These are phyloP conservation scores for Mesitornis unicolor DNA, from an alignment of 2,113 vertebrate species.

Conservation along the genomic window DNA sequence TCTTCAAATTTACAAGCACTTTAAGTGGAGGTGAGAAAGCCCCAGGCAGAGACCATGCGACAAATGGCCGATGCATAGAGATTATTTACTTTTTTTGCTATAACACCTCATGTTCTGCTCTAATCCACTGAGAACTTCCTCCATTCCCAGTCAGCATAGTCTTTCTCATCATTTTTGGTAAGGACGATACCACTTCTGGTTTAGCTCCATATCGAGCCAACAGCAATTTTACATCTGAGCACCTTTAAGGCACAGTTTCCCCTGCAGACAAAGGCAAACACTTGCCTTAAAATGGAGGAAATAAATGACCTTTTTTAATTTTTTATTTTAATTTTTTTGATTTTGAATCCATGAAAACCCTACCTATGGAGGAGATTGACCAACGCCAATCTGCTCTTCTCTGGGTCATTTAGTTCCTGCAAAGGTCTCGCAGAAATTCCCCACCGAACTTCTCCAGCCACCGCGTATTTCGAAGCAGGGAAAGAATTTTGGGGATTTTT, in stretches of 20 bases:
- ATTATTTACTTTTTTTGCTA: background rate
- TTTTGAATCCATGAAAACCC: background rate
- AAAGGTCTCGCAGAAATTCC: background rate
- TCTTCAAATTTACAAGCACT: background rate
- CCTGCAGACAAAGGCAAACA: background rate
- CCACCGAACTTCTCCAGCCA: background rate
- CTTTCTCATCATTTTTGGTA: background rate
- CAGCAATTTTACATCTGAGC: background rate
- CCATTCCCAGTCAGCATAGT: background rate
- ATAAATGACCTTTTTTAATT: background rate
- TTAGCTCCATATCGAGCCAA: background rate
- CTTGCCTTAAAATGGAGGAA: background rate
- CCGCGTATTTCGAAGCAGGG: accelerated
- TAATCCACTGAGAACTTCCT: background rate
- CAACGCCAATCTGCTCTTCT: background rate
- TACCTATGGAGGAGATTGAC: background rate
- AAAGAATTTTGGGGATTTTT: background rate
- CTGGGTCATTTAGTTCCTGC: background rate
- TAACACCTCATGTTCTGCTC: background rate
- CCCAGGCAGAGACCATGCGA: background rate
- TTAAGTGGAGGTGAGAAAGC: background rate
- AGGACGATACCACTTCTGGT: background rate
- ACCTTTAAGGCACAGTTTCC: background rate
- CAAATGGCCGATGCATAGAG: background rate
- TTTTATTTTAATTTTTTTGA: no score